Conservation (phyloP, 2,113 vertebrate genomes). For the Podiceps cristatus region DNA sequence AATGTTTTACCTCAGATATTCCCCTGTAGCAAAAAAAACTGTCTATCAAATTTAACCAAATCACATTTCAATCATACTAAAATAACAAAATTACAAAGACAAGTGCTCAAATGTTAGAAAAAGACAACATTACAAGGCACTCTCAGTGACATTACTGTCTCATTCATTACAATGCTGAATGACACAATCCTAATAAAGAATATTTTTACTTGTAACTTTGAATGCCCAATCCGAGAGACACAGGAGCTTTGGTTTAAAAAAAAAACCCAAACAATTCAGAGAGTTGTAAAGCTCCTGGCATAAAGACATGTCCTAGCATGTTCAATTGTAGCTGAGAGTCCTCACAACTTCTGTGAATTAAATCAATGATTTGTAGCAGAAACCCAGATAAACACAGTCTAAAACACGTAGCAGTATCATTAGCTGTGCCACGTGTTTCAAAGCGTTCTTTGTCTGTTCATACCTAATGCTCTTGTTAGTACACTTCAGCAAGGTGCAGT, state of each 20-base stretch:
- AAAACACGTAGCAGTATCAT: not conserved
- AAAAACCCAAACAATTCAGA: too few species aligned
- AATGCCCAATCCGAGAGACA: not conserved
- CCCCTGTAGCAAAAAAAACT: not conserved
- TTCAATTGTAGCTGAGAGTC: not conserved
- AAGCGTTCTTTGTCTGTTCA: not conserved
- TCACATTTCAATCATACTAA: not conserved
- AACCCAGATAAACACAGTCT: not conserved
- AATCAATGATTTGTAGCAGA: not conserved
- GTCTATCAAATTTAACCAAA: not conserved
- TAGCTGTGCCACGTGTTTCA: rapidly evolving
- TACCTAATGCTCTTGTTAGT: not conserved
- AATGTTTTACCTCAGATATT: not conserved
- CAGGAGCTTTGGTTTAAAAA: not conserved
- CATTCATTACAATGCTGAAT: not conserved
- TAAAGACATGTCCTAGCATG: not conserved
- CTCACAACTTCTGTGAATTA: not conserved
- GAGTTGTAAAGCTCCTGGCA: not conserved
- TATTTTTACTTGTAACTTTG: not conserved
- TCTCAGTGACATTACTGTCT: not conserved
- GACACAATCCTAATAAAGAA: not conserved
- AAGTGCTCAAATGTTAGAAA: not conserved
- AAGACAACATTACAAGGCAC: not conserved
- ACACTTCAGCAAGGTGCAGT: not conserved
- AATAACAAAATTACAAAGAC: not conserved